Conservation (phyloP, 2,888 invertebrate genomes). For the Amblyteles armatorius region DNA sequence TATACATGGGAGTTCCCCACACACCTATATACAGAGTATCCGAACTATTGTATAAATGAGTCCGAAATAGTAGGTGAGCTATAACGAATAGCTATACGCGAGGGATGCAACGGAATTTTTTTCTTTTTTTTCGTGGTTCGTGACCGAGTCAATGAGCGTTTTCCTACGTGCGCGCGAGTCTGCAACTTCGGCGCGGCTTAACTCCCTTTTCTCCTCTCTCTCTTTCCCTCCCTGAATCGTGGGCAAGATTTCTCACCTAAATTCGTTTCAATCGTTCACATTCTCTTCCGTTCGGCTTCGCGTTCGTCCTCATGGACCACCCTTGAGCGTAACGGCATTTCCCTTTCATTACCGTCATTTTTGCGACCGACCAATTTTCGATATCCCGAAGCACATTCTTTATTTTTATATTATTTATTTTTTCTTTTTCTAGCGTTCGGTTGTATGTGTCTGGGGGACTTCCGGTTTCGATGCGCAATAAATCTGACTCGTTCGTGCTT, state of each 20-base stretch:
- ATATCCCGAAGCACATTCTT: too few species aligned
- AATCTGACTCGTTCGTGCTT: neutral
- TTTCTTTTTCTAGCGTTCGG: too few species aligned
- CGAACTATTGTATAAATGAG: conserved; percentile 11
- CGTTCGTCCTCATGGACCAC: neutral
- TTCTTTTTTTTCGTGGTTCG: conserved; percentile 71
- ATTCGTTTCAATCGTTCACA: conserved; percentile 46
- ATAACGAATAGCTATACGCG: conserved; percentile 7
- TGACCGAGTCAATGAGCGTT: conserved; percentile 80
- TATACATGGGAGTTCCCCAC: conserved; percentile 6
- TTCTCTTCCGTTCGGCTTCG: neutral
- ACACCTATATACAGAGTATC: neutral
- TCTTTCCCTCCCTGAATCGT: conserved; percentile 21
- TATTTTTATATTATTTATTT: too few species aligned
- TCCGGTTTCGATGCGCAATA: too few species aligned
- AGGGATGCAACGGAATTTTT: conserved; percentile 59
- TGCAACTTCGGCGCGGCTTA: conserved; percentile 80
- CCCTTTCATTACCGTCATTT: neutral
- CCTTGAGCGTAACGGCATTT: neutral
- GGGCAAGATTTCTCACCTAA: conserved; percentile 47
- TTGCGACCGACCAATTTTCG: neutral
- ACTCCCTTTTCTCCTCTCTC: conserved; percentile 56
- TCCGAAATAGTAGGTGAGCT: conserved; percentile 1
- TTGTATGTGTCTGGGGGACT: too few species aligned
- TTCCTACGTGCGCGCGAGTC: conserved; percentile 74